Evolutionary conservation across 2,888 invertebrate genomes (phyloP), one percentile per base, ranked within the genome.

Genomic region (Hirudinaria manillensis): DNA sequence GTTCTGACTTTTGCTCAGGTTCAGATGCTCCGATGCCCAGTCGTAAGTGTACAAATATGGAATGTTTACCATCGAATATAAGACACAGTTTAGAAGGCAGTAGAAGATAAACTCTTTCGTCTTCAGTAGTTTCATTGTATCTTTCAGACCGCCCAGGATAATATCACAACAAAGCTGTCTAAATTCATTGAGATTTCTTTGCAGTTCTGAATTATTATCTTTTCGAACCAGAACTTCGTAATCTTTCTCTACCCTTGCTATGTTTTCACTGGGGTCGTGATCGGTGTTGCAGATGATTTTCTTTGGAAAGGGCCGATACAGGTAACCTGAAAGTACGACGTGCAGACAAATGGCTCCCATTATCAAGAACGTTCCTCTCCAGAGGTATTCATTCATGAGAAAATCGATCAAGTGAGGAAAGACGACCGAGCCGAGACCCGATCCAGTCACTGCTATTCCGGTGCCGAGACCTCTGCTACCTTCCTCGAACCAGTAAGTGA

Each of bases 21-120:
- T 65, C 7, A 45, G 55, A n/a, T 29, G 27, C 19, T 89, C 89
- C 0, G 55, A 65, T 87, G 93, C 90, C 84, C 92, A 90, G 82
- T 94, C 93, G 75, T 92, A 91, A 78, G 94, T 87, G 85, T 93
- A 95, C 84, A 94, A 92, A 87, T 95, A 95, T 24, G 94, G 93
- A 76, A 94, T 92, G 82, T 95, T 94, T 66, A 86, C 83, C 91
- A 93, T 94, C 81, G 91, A 90, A 86, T 94, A 95, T 67, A 94
- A 88, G 75, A 94, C 88, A 80, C 93, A 90, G 78, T 93, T 94
- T 74, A 93, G 91, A 29, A 92, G 83, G 76, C 92, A 92, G 82
- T 93, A 89, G 1, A 79, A 51, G 2, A 79, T 34, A 72, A 75
- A 80, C 10, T 56, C 38, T 65, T 67, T 53, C 53, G 76, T 10